A percentile compares a stretch with the other conserved stretches of the same genome.
Conservation (phyloP, 2,888 invertebrate species). For the Eretmocerus hayati region DNA sequence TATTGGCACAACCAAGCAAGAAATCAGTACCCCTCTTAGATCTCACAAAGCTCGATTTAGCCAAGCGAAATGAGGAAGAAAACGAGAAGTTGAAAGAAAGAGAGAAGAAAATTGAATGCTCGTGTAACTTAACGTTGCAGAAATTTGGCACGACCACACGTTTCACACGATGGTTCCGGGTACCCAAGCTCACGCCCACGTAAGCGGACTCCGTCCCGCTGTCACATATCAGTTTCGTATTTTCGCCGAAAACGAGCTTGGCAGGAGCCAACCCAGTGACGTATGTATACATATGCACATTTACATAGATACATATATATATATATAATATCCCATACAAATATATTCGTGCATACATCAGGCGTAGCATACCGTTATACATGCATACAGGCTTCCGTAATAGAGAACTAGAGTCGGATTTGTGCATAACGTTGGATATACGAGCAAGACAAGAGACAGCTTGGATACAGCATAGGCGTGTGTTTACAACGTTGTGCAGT, state of each 20-base stretch:
- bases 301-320: too few species aligned
- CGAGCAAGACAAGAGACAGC: too few species aligned
- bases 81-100: too few species aligned
- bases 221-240: conserved; percentile 83
- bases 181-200: conserved; percentile 72
- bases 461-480: too few species aligned
- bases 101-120: conserved; percentile 17
- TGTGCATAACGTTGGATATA: too few species aligned
- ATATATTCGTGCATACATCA: background rate
- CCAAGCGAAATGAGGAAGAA: too few species aligned
- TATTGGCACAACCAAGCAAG: too few species aligned
- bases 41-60: too few species aligned
- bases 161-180: conserved; percentile 76
- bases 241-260: conserved; percentile 82
- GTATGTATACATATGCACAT: conserved; percentile 47
- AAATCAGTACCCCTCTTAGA: too few species aligned
- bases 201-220: conserved; percentile 76
- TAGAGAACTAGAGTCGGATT: too few species aligned
- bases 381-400: too few species aligned
- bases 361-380: background rate
- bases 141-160: conserved; percentile 76
- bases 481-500: too few species aligned
- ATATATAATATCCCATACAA: conserved; percentile 1
- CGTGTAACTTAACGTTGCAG: conserved; percentile 46
- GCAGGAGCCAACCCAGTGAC: conserved; percentile 80